Evolutionary conservation across 92 coral and sea anemone genomes (phyloP).

Genomic region (Actinostola sp.): DNA sequence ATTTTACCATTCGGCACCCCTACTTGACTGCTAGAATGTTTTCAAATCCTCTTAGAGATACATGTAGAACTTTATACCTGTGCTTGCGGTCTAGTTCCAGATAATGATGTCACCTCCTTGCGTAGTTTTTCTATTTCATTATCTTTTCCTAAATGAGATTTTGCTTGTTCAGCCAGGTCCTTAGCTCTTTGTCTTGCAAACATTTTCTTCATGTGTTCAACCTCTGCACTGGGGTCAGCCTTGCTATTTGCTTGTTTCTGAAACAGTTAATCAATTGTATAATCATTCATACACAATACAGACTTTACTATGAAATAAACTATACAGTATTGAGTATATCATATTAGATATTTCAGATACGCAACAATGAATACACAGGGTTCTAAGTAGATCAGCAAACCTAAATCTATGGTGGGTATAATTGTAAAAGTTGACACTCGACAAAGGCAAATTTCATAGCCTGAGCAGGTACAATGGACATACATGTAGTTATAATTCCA

Average conservation of each 20-base stretch:
- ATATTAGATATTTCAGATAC: no score
- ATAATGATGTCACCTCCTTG: constrained; percentile 43
- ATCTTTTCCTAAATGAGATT: constrained; percentile 73
- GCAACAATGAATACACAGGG: no score
- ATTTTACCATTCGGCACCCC: no score
- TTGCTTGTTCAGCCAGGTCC: constrained; percentile 97
- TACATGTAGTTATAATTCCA: no score
- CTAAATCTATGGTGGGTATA: no score
- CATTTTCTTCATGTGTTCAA: constrained; percentile 89
- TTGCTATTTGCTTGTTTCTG: constrained; percentile 78
- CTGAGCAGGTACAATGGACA: no score
- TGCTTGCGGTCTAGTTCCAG: background rate
- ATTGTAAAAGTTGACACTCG: no score
- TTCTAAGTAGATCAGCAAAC: no score
- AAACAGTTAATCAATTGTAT: background rate
- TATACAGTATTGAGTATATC: no score
- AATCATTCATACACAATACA: no score
- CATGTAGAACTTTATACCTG: background rate
- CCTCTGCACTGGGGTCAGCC: constrained; percentile 66
- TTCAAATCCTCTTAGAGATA: background rate
- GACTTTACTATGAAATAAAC: background rate
- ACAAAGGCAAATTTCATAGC: no score
- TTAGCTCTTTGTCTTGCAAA: constrained; percentile 95
- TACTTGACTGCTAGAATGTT: no score
- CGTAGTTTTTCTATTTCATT: constrained; percentile 78